Evolutionary conservation across 2,797 vertebrate genomes (phyloP).

Genomic region (Melopsittacus undulatus): DNA sequence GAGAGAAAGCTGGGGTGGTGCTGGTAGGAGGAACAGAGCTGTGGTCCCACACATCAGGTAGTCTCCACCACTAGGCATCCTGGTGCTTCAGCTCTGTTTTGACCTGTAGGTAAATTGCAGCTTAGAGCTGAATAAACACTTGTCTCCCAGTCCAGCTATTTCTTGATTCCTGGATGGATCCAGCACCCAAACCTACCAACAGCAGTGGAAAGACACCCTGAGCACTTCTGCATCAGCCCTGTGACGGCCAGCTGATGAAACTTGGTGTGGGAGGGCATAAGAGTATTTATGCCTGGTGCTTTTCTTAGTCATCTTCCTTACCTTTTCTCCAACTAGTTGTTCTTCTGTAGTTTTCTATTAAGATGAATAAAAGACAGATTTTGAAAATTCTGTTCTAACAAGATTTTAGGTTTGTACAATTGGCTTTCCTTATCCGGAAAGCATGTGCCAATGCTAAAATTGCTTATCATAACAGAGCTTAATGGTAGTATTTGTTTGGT

Average conservation of each 20-base stretch:
- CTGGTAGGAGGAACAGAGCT: neutral
- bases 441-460: neutral
- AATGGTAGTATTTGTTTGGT: neutral
- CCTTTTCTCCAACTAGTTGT: neutral
- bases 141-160: neutral
- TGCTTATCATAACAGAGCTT: neutral
- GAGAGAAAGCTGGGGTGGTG: neutral
- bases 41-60: fast-evolving
- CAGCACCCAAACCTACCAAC: neutral
- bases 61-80: neutral
- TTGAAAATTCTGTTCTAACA: neutral
- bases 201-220: neutral
- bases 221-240: neutral
- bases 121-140: neutral
- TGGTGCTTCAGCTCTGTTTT: neutral
- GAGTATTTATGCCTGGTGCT: neutral
- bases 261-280: neutral
- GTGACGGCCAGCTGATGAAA: neutral
- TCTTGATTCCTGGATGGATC: neutral
- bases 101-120: fast-evolving
- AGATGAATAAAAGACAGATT: neutral
- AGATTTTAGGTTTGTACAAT: neutral
- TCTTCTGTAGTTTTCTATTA: neutral
- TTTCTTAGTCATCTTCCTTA: neutral
- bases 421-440: neutral